Evolutionary conservation across 2,797 vertebrate species (phyloP).

Genomic region (Cetoscarus ocellatus): DNA sequence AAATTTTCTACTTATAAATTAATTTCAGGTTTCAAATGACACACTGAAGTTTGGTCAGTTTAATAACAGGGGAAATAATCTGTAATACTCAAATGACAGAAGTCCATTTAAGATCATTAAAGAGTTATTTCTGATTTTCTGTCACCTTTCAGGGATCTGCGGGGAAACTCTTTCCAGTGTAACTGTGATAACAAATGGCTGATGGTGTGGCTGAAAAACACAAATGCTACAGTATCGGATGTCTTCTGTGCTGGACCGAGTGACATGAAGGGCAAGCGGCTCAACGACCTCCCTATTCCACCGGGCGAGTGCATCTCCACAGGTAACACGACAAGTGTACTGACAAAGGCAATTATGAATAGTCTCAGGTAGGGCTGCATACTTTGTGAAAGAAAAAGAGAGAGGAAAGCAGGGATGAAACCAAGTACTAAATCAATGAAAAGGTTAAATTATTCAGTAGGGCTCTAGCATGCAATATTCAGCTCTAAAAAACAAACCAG

Average conservation of each 20-base stretch:
- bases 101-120: no score
- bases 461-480: neutral
- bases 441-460: constrained; percentile 54
- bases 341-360: neutral
- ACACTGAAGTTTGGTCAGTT: no score
- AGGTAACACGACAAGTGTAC: constrained; percentile 79
- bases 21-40: no score
- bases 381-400: neutral
- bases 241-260: constrained; percentile 93
- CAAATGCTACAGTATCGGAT: constrained; percentile 95
- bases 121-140: no score
- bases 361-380: neutral
- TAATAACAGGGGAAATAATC: no score
- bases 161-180: constrained; percentile 97
- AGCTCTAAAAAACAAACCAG: constrained; percentile 13
- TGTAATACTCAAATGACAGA: no score
- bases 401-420: neutral
- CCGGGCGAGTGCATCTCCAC: constrained; percentile 94
- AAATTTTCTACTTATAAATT: no score
- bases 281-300: constrained; percentile 92
- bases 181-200: constrained; percentile 98
- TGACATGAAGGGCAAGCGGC: constrained; percentile 93
- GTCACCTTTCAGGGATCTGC: constrained; percentile 88
- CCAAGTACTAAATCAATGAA: constrained; percentile 15
- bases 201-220: constrained; percentile 97